Evolutionary conservation across 2,113 vertebrate species (phyloP), one percentile per base, ranked within the genome.

Genomic region (Notiomystis cincta): DNA sequence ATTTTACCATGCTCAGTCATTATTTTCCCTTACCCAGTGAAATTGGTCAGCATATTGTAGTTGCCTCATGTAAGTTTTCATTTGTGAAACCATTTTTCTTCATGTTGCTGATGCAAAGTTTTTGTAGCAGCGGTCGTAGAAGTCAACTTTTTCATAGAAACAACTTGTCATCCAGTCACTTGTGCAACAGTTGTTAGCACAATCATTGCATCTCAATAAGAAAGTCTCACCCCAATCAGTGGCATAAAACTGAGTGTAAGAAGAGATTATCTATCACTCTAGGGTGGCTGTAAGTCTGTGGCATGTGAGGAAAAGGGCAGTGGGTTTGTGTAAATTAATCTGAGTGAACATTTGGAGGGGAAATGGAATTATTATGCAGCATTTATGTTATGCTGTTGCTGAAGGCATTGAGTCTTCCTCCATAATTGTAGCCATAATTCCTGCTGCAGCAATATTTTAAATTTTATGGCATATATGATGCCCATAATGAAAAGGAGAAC

Each of bases 21-120:
- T 89, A 33, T 93, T 90, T 87, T 90, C 28, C 61, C 37, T 72
- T 77, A 37, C 16, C 18, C 38, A 16, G 23, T 92, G 62, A 82
- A 67, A 90, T 9, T 33, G 35, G 38, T 62, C 69, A 85, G 31
- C 3, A 3, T 81, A 51, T 15, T 92, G 40, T 30, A 70, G 40
- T 66, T 93, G 42, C 22, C 33, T 82, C 50, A 33, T 0, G 5
- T 40, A 87, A 57, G 16, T 65, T 79, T 82, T 87, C 20, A 75
- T 94, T 95, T 83, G 58, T 79, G 70, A 64, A 60, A n/a, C 70
- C 35, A 37, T 92, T 93, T 93, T 54, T 94, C 67, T 89, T 89
- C 8, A 3, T 89, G 65, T 65, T 90, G 75, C 42, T 58, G 58
- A 33, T 81, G 37, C 25, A 61, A 80, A 58, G 9, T 22, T 60